These are phyloP conservation scores for Nasonia longicornis DNA, from an alignment of 1,140 invertebrate species.

Conservation along the genomic window DNA sequence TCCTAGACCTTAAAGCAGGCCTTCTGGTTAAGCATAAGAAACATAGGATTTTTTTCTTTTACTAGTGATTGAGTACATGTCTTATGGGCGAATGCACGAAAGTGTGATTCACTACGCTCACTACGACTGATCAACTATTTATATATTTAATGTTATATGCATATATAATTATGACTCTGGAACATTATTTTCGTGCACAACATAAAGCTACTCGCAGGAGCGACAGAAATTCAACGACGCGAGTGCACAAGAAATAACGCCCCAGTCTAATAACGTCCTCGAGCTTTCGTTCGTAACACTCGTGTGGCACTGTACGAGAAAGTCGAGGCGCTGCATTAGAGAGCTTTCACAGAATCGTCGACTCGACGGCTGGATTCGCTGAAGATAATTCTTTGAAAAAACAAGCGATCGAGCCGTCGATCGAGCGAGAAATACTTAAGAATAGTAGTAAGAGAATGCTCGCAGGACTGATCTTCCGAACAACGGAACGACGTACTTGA, in stretches of 20 bases:
- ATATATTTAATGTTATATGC: neutral
- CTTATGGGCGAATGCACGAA: conserved; percentile 51
- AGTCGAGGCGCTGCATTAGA: conserved; percentile 17
- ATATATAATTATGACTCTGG: neutral
- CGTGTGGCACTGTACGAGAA: neutral
- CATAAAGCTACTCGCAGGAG: neutral
- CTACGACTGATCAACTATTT: conserved; percentile 56
- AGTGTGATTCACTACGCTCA: conserved; percentile 42
- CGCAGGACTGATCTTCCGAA: neutral
- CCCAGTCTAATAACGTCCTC: neutral
- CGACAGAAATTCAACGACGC: neutral
- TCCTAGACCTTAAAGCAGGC: conserved; percentile 88
- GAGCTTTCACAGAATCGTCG: neutral
- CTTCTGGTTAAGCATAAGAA: conserved; percentile 75
- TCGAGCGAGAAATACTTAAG: neutral
- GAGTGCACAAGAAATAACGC: neutral
- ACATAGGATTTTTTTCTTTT: conserved; percentile 61
- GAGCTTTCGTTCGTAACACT: conserved; percentile 5
- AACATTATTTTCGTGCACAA: conserved; percentile 25
- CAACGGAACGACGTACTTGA: conserved; percentile 70
- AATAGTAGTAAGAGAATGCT: neutral
- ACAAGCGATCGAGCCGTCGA: neutral
- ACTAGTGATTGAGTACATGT: conserved; percentile 64
- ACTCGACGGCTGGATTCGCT: neutral
- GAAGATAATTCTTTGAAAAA: too few species aligned